Percentiles rank a stretch among this genome's conserved stretches.
Conservation (phyloP, 2,888 invertebrate species). For the Ligdia adustata region DNA sequence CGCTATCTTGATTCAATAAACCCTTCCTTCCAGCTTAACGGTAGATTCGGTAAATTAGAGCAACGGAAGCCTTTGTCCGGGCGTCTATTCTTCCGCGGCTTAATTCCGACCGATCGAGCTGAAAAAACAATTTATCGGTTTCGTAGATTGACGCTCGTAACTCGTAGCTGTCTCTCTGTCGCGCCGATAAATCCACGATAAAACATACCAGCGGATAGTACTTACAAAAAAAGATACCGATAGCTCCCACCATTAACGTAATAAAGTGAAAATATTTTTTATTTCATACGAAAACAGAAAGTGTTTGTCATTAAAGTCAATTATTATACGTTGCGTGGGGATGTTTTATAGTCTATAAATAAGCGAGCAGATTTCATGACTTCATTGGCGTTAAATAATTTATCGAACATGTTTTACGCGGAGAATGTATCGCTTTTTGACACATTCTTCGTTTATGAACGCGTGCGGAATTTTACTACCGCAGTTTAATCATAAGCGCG, state of each 20-base stretch:
- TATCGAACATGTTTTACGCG: conserved; percentile 11
- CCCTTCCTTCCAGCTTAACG: conserved; percentile 34
- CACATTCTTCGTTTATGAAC: conserved; percentile 7
- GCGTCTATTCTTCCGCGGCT: conserved; percentile 34
- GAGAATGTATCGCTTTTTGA: conserved; percentile 5
- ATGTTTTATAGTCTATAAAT: conserved; percentile 32
- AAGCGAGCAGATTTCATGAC: conserved; percentile 26
- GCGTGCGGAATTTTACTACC: conserved; percentile 5
- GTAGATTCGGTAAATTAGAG: conserved; percentile 39
- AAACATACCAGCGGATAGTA: conserved; percentile 33
- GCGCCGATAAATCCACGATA: conserved; percentile 37
- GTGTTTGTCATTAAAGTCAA: conserved; percentile 29
- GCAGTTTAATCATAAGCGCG: conserved; percentile 4
- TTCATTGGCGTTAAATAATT: conserved; percentile 25
- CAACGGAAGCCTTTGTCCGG: conserved; percentile 37
- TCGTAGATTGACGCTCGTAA: conserved; percentile 42
- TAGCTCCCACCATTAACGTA: conserved; percentile 18
- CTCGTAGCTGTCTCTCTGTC: conserved; percentile 40
- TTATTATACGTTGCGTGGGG: conserved; percentile 28
- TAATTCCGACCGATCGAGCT: conserved; percentile 36
- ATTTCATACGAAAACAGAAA: conserved; percentile 18
- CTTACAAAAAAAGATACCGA: conserved; percentile 26
- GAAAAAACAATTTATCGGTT: conserved; percentile 42
- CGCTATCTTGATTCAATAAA: conserved; percentile 40
- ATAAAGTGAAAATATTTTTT: conserved; percentile 26